Base-by-base conservation (phyloP, 2,797 vertebrate species). In the Petrocephalus schoutedeni region DNA sequence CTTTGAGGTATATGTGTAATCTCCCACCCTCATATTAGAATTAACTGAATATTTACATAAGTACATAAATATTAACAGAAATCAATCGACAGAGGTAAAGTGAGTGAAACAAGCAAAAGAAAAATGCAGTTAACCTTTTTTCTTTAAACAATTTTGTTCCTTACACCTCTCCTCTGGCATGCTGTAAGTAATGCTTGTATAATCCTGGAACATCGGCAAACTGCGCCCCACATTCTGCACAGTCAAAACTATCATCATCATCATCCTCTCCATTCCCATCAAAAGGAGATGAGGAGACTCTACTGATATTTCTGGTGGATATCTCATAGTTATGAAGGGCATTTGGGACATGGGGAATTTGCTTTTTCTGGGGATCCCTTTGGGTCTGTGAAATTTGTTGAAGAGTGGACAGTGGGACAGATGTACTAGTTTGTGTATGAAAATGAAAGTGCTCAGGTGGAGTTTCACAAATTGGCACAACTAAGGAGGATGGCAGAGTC, bases 171-270 rank as follows among this genome's bases (percentile, higher is more conserved):
- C 95, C 95, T 92, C 95, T 92, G 3, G 96, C 95, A 86, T 96
- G 96, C 91, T 95, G 92, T 86, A 96, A 90, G 90, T 96, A 96
- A 93, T 96, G 96, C 1, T 94, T 93, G 89, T 96, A 95, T 58
- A 96, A 93, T 67, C 94, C 94, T 89, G 94, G 91, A 88, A 96
- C 92, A 10, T 90, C 86, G 85, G 90, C 2, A 90, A 94, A 96
- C 2, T 88, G 12, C 21, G 90, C 90, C 0, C 93, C 93, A 89
- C 96, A 96, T 84, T 96, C 92, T 0, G 94, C 93, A 87, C 96
- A 96, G 41, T 89, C 86, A 0, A 95, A 91, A 4, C 88, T 89
- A 1, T 91, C 92, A 21, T 90, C 84, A 51, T 64, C 87, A 28
- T 84, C 86, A 51, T 87, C 89, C 2, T 87, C 84, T 32, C 67